Conservation (phyloP, 2,888 invertebrate species). For the Glyphotaelius pellucidus region DNA sequence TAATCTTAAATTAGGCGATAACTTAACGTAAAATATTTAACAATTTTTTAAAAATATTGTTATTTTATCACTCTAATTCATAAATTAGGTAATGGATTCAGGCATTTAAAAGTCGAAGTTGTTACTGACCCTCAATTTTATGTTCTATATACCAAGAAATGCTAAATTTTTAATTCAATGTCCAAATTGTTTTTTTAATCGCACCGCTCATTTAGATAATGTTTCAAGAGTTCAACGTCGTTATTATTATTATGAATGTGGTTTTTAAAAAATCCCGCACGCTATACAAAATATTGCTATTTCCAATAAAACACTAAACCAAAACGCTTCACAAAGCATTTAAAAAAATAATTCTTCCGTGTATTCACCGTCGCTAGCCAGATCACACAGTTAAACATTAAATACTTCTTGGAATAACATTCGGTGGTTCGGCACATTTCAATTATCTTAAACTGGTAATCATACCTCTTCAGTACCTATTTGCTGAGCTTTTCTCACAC, state of each 20-base stretch:
- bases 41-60: too few relatives aligned
- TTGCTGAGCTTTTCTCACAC: neutral
- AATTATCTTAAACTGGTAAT: constrained; percentile 2
- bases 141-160: too few relatives aligned
- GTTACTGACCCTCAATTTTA: too few relatives aligned
- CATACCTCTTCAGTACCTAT: neutral
- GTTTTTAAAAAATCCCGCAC: neutral
- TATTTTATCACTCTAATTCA: too few relatives aligned
- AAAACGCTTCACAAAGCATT: neutral
- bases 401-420: neutral
- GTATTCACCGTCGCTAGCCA: neutral
- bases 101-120: too few relatives aligned
- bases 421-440: neutral
- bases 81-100: too few relatives aligned
- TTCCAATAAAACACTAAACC: neutral
- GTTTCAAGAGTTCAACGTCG: too few relatives aligned
- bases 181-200: too few relatives aligned
- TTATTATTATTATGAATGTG: neutral
- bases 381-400: constrained; percentile 2
- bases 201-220: too few relatives aligned
- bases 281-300: neutral
- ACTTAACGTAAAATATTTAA: too few relatives aligned
- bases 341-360: neutral
- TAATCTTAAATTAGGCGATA: too few relatives aligned
- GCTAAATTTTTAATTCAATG: too few relatives aligned